Evolutionary conservation across 1,140 invertebrate species (phyloP).

Genomic region (Zaprionus nigranus): DNA sequence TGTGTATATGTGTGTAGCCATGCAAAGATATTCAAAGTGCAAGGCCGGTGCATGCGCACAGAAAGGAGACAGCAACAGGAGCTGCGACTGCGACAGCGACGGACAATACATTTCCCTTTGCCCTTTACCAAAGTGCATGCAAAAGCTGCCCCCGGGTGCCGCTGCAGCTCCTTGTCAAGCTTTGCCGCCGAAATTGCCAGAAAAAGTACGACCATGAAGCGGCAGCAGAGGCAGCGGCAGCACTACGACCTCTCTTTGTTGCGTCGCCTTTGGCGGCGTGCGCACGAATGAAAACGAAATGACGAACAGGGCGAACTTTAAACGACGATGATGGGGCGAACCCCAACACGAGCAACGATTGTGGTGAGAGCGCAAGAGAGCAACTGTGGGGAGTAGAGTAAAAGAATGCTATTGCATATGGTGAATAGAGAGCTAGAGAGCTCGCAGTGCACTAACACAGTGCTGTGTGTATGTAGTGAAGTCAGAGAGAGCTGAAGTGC

Average conservation of each 20-base stretch:
- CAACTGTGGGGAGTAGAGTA: slow-evolving; percentile 1
- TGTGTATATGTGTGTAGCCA: slow-evolving; percentile 8
- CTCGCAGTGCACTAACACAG: neutral
- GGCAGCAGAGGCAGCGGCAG: neutral
- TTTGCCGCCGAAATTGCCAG: slow-evolving; percentile 60
- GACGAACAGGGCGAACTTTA: slow-evolving; percentile 36
- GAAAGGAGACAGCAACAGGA: slow-evolving; percentile 68
- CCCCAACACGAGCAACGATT: slow-evolving; percentile 3
- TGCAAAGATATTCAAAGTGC: slow-evolving; percentile 56
- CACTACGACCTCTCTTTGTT: neutral
- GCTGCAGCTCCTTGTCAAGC: slow-evolving; percentile 20
- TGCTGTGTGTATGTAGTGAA: neutral
- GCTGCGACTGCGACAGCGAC: slow-evolving; percentile 28
- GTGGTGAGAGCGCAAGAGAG: neutral
- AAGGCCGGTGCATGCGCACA: slow-evolving; percentile 73
- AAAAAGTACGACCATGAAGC: slow-evolving; percentile 50
- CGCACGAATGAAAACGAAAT: slow-evolving; percentile 73
- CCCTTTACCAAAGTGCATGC: slow-evolving; percentile 58
- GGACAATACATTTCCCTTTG: slow-evolving; percentile 67
- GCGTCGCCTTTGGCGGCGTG: slow-evolving; percentile 18
- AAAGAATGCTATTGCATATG: neutral
- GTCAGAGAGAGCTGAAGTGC: neutral
- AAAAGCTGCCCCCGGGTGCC: slow-evolving; percentile 30
- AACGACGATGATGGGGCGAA: slow-evolving; percentile 27
- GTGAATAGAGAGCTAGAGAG: neutral